Percentiles rank a stretch among this genome's conserved stretches.
These are phyloP conservation scores for Drosophila prolongata DNA, from an alignment of 2,888 invertebrate species.

Conservation along the genomic window DNA sequence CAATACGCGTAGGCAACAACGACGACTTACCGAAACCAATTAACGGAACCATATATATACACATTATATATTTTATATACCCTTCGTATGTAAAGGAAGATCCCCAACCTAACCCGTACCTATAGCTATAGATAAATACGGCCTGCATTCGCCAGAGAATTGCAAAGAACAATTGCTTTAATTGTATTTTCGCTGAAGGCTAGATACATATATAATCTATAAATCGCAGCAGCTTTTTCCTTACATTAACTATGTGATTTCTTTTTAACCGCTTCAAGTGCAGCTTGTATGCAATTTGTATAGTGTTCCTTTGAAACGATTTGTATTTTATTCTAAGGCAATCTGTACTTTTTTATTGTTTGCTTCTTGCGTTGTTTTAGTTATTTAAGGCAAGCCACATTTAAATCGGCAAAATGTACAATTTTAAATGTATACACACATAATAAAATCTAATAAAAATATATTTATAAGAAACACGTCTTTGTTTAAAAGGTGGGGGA, in stretches of 20 bases:
- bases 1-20: constrained; percentile 63
- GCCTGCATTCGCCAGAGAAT: constrained; percentile 23
- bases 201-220: constrained; percentile 15
- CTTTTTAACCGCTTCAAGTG: background rate
- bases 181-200: constrained; percentile 27
- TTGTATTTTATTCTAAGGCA: constrained; percentile 19
- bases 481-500: too few species aligned
- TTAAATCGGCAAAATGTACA: constrained; percentile 31
- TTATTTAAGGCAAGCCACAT: constrained; percentile 9
- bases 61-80: constrained; percentile 74
- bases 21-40: constrained; percentile 46
- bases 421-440: constrained; percentile 24
- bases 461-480: background rate
- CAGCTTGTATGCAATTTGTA: constrained; percentile 1
- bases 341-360: constrained; percentile 18
- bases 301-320: constrained; percentile 5
- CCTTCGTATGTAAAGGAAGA: constrained; percentile 52
- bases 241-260: constrained; percentile 24
- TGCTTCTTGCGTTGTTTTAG: constrained; percentile 29
- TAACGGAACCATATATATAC: constrained; percentile 52
- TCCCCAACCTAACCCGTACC: constrained; percentile 16
- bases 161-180: constrained; percentile 50
- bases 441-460: constrained; percentile 20
- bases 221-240: constrained; percentile 14
- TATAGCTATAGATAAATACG: constrained; percentile 35